phyloP scores from a whole-genome alignment of 2,797 vertebrate genomes.

The Thaleichthys pacificus region DNA sequence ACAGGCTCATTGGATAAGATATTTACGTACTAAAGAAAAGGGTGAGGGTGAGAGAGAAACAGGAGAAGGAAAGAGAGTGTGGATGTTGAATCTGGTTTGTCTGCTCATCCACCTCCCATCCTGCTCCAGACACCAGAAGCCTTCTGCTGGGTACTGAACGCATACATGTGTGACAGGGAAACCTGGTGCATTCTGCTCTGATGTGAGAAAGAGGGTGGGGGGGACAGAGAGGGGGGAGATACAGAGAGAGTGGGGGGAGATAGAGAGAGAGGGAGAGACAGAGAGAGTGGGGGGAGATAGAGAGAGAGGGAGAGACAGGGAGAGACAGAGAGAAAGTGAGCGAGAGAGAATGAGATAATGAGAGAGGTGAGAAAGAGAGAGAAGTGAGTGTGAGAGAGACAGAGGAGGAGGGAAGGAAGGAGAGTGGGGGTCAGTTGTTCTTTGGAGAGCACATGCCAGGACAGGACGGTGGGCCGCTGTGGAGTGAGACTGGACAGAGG shows the following conservation, averaged over 20 bases:
- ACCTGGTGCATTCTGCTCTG: not conserved
- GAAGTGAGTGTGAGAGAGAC: constrained; percentile 8
- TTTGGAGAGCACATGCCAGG: constrained; percentile 12
- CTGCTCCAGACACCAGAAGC: constrained; percentile 37
- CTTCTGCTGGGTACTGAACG: constrained; percentile 31
- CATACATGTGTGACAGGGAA: not conserved
- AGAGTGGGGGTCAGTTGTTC: constrained; percentile 27
- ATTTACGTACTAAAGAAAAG: constrained; percentile 32
- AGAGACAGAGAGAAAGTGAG: constrained; percentile 5
- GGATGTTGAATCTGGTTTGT: too few relatives aligned
- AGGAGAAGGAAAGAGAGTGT: too few relatives aligned
- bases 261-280: not conserved
- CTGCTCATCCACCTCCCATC: constrained; percentile 10
- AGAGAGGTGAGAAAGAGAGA: too few relatives aligned
- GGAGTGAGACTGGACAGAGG: constrained; percentile 19
- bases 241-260: not conserved
- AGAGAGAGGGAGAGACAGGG: not conserved
- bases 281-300: not conserved
- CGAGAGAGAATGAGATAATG: not conserved
- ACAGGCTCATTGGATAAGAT: constrained; percentile 59
- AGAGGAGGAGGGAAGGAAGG: not conserved
- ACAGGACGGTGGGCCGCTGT: constrained; percentile 23
- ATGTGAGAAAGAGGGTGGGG: constrained; percentile 1
- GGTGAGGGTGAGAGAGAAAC: too few relatives aligned
- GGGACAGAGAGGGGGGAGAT: constrained; percentile 2